Evolutionary conservation across 2,888 invertebrate species (phyloP).

Genomic region (Calliphora vomitoria): DNA sequence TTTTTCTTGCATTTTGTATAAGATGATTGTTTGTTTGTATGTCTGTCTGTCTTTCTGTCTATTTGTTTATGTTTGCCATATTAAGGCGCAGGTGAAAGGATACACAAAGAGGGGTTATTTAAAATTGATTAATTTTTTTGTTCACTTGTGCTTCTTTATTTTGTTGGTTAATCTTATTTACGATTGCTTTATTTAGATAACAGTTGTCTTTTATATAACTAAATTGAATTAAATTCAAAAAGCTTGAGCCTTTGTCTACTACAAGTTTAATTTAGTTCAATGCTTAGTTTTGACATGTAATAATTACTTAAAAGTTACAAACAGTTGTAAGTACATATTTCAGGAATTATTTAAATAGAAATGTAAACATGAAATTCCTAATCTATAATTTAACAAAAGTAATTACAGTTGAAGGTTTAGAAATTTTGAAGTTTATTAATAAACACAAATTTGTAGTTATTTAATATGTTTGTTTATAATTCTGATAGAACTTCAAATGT

Average conservation of each 20-base stretch:
- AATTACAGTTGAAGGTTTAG: too few relatives aligned
- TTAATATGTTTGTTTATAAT: too few relatives aligned
- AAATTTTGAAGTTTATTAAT: too few relatives aligned
- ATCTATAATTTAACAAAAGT: too few relatives aligned
- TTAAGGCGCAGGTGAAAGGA: conserved; percentile 11
- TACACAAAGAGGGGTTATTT: conserved; percentile 8
- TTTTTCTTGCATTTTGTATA: conserved; percentile 10
- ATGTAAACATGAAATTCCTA: too few relatives aligned
- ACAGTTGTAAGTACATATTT: too few relatives aligned
- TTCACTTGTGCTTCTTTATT: conserved; percentile 1
- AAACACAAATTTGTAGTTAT: too few relatives aligned
- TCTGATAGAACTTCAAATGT: too few relatives aligned
- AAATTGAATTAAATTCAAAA: conserved; percentile 5
- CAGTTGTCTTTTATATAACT: conserved; percentile 3
- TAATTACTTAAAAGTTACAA: not conserved
- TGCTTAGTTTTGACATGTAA: not conserved
- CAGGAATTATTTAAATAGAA: too few relatives aligned
- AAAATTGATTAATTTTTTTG: conserved; percentile 19
- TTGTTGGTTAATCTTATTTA: conserved; percentile 30
- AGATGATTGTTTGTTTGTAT: not conserved
- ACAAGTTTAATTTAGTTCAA: not conserved
- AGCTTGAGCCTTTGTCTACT: not conserved
- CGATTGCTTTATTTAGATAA: conserved; percentile 6
- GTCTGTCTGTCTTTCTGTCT: not conserved
- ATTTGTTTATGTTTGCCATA: not conserved